Evolutionary conservation across 2,888 invertebrate genomes (phyloP), one percentile per base, ranked within the genome.

Genomic region (Octonoba sinensis): DNA sequence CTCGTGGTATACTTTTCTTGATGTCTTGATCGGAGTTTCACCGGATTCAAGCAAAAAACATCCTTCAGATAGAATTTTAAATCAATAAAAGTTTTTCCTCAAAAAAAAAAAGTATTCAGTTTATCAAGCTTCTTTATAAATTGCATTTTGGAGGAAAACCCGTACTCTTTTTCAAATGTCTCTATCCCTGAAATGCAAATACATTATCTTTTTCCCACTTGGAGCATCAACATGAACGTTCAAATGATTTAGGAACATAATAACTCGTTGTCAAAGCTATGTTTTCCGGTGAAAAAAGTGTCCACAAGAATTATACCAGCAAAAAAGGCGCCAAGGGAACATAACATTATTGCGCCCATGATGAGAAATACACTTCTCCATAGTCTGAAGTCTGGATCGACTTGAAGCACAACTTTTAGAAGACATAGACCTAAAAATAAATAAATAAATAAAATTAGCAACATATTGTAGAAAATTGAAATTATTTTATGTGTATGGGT

Each of bases 241-340:
- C 36, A 36, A 51, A 24, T 49, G n/a, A 44, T n/a, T 78, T 46
- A 82, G 6, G 71, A 51, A 49, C 82, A 82, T 13, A 82, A 65
- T 11, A 49, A 18, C 27, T 76, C 82, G 12, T 24, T 46, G 15
- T 24, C 18, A 27, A 44, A 27, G 22, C 20, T 47, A 1, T 27
- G 11, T 8, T 22, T 18, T n/a, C 71, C 60, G 54, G 69, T 69
- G 18, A 62, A 12, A 27, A 83, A 59, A 15, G 69, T 49, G 46
- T 83, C 71, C 0, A 78, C 20, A 1, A 83, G 27, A 13, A 83
- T 76, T 27, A 78, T 65, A n/a, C 78, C 78, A n/a, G 60, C 66
- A 47, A 71, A 77, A 64, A 83, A 83, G 12, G 83, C 74, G 11
- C 83, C 83, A 4, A 83, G 20, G 11, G 60, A 73, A 16, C 74